A percentile compares a stretch with the other conserved stretches of the same genome.
These are phyloP conservation scores for Itoplectis maculator DNA, from an alignment of 2,888 invertebrate species.

Conservation along the genomic window DNA sequence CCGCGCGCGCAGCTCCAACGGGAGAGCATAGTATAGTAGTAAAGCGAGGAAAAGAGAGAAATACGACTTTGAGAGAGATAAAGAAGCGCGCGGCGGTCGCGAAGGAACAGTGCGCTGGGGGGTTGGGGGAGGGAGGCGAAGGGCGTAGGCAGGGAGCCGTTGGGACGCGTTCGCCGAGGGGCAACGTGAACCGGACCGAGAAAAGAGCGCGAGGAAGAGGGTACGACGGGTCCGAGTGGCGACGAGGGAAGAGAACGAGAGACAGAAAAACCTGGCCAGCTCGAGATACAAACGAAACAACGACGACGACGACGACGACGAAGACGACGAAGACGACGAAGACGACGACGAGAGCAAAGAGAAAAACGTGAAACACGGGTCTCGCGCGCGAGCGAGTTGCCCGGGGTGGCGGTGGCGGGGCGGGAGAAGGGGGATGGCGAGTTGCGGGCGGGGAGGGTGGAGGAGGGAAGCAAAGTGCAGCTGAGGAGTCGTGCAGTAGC, in stretches of 20 bases:
- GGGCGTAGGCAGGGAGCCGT: conserved; percentile 60
- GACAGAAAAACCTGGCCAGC: conserved; percentile 64
- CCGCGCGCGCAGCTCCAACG: conserved; percentile 20
- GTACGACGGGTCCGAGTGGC: conserved; percentile 40
- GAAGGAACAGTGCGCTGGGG: too few species aligned
- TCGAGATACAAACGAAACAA: conserved; percentile 76
- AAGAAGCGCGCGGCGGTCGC: not conserved
- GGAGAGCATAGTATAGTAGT: conserved; percentile 26
- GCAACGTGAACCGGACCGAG: conserved; percentile 55
- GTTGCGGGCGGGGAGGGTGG: conserved; percentile 47
- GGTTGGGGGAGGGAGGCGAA: conserved; percentile 47
- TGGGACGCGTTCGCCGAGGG: conserved; percentile 60
- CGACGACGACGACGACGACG: not conserved
- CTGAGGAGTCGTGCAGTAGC: conserved; percentile 75
- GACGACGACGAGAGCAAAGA: conserved; percentile 43
- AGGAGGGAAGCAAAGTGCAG: conserved; percentile 80
- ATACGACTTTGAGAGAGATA: conserved; percentile 20
- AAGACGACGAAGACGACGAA: not conserved
- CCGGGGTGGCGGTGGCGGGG: conserved; percentile 11
- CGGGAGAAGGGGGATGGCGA: conserved; percentile 73
- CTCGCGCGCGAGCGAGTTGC: conserved; percentile 62
- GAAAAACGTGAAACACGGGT: conserved; percentile 78
- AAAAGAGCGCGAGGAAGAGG: conserved; percentile 69
- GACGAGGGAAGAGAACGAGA: conserved; percentile 38
- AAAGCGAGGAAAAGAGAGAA: conserved; percentile 54